Evolutionary conservation across 2,888 invertebrate genomes (phyloP).

Genomic region (Atrina japonica): DNA sequence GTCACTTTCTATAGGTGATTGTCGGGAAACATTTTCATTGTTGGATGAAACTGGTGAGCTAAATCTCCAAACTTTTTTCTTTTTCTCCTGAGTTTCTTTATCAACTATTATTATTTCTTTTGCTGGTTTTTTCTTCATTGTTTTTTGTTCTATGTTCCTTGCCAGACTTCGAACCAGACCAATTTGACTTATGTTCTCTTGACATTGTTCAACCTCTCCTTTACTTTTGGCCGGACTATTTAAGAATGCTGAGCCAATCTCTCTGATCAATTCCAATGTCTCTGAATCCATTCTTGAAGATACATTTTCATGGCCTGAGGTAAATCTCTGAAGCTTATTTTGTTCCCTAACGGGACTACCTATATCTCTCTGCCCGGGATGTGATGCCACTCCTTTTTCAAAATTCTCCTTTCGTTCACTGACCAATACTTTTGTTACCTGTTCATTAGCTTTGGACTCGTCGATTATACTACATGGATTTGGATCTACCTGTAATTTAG

Average conservation of each 20-base stretch:
- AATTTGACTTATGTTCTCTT: slow-evolving; percentile 43
- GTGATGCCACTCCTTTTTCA: not conserved
- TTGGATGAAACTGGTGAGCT: slow-evolving; percentile 6
- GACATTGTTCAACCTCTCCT: slow-evolving; percentile 49
- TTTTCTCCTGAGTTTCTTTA: slow-evolving; percentile 42
- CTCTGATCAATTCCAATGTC: slow-evolving; percentile 66
- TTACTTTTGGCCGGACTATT: slow-evolving; percentile 63
- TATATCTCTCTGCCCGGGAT: not conserved
- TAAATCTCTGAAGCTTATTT: slow-evolving; percentile 5
- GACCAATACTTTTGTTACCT: not conserved
- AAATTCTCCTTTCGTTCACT: slow-evolving; percentile 18
- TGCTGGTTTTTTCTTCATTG: slow-evolving; percentile 38
- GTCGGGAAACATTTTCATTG: too few species aligned
- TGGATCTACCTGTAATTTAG: slow-evolving; percentile 6
- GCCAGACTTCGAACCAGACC: slow-evolving; percentile 66
- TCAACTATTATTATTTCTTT: slow-evolving; percentile 66
- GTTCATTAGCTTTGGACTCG: not conserved
- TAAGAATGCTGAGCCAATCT: slow-evolving; percentile 67
- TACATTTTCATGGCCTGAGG: not conserved
- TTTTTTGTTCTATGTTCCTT: slow-evolving; percentile 63
- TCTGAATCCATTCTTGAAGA: slow-evolving; percentile 56
- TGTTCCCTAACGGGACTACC: slow-evolving; percentile 3
- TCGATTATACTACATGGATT: slow-evolving; percentile 13
- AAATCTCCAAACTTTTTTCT: slow-evolving; percentile 30
- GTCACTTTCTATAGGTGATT: not conserved